Evolutionary conservation across 2,888 invertebrate genomes (phyloP), one percentile per base, ranked within the genome.

Genomic region (Onthophagus sagittarius): DNA sequence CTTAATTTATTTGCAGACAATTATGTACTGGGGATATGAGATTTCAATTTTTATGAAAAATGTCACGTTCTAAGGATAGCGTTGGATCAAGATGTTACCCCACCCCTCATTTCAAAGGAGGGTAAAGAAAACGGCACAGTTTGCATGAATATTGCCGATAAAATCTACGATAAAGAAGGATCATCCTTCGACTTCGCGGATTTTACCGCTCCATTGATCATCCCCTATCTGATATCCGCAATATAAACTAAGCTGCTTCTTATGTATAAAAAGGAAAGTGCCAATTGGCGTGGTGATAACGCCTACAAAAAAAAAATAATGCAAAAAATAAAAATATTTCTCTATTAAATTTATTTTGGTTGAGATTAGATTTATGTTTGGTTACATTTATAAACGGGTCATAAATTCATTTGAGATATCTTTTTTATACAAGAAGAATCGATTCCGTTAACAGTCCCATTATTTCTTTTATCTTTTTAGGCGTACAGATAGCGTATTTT

Each of bases 401-500:
- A 23, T n/a, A 67, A 67, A 15, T 31, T 67, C 31, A 32, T n/a
- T 67, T 23, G 67, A 11, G 23, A 32, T 0, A 11, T 0, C 67
- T 33, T 72, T 32, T 53, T 32, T 64, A 13, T 14, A 15, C 15
- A 11, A 39, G 4, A 5, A 39, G 31, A 39, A 62, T 33, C 63
- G 33, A 13, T 65, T 15, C 53, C 31, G 15, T 71, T 11, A 1
- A 23, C 23, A 11, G 39, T 53, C 2, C 5, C 39, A 4, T 53
- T n/a, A n/a, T 53, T 53, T 53, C 5, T 9, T 53, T 1, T 53
- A 1, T 23, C 23, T 23, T 23, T 90, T 69, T 90, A 93, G 93
- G 93, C 86, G 93, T 93, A 81, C 93, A 93, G 88, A 92, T 93
- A 85, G 92, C 93, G 78, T 92, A 93, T 85, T 88, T 92, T 80